Base-by-base conservation (phyloP, 2,113 vertebrate genomes). In the Forbesichthys agassizii region DNA sequence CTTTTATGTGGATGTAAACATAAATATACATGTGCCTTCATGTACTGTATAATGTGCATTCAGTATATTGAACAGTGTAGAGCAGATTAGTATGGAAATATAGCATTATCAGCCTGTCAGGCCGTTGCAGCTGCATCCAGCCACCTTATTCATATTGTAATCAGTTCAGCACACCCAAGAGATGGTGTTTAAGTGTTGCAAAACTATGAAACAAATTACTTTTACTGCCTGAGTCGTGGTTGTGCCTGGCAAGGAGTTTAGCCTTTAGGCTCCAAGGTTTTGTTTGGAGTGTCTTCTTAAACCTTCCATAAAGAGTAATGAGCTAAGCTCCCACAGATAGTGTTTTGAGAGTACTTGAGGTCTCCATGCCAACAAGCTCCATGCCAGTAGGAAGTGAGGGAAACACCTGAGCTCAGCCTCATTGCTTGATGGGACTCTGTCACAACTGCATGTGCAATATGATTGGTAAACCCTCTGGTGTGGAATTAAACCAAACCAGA, bases 271-370 rank as follows among this genome's bases (percentile, higher is more conserved):
- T 72, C 54, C 49, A 52, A 48, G 71, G 60, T 65, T 78, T 82
- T 79, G 72, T 78, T 71, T 52, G 20, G 52, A 57, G 53, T 74
- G 69, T 77, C 66, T 77, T 77, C 70, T 82, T 82, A 84, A 82
- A 83, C 64, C 75, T 64, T 78, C 71, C 46, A 85, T 88, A 84
- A 89, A 87, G 71, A 73, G 61, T 74, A 81, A 84, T 72, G 56
- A 85, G 63, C 59, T 36, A 18, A 7, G 52, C 61, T 80, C 59
- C 48, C 67, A 78, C 70, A 75, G 70, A 77, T 74, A 57, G 53
- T 63, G 77, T 69, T 65, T 48, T 18, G 47, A 61, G 63, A 62
- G 62, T 12, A 8, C 18, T 66, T 33, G 42, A 51, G 60, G 48
- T 1, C 0, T 14, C 6, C 3, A 9, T 27, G 74, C 27, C 69